Evolutionary conservation across 37 sponge, comb jelly and placozoan species (phyloP).

Genomic region (Hexactinellida sp.): DNA sequence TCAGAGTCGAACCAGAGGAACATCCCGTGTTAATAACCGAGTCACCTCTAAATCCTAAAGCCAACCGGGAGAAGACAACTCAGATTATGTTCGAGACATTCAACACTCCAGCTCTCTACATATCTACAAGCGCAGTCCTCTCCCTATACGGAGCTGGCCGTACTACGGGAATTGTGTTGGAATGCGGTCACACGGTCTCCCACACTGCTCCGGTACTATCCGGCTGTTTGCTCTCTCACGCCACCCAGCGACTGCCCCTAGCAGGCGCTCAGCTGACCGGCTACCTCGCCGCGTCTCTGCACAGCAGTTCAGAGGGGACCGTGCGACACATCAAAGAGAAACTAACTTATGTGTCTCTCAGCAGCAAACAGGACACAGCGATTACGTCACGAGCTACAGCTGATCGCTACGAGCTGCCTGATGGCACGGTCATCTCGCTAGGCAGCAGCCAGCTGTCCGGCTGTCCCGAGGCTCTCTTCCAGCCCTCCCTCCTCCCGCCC

Average conservation of each 20-base stretch:
- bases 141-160: constrained; percentile 39
- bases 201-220: constrained; percentile 35
- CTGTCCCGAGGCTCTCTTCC: constrained; percentile 33
- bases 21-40: constrained; percentile 40
- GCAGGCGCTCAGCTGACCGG: constrained; percentile 39
- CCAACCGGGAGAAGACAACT: constrained; percentile 20
- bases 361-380: constrained; percentile 19
- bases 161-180: constrained; percentile 44
- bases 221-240: constrained; percentile 39
- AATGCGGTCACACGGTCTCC: constrained; percentile 35
- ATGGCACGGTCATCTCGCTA: constrained; percentile 32
- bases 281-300: constrained; percentile 34
- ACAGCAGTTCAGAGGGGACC: constrained; percentile 24
- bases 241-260: constrained; percentile 34
- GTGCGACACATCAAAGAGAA: constrained; percentile 21
- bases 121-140: constrained; percentile 34
- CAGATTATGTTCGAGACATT: constrained; percentile 8
- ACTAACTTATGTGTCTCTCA: constrained; percentile 35
- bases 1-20: neutral
- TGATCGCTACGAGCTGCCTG: constrained; percentile 16
- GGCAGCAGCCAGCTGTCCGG: constrained; percentile 34
- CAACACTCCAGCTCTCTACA: constrained; percentile 42
- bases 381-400: neutral
- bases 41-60: constrained; percentile 41
- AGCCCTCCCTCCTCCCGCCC: constrained; percentile 16